Evolutionary conservation across 2,797 vertebrate genomes (phyloP), one percentile per base, ranked within the genome.

Genomic region (Cephalopachus bancanus): DNA sequence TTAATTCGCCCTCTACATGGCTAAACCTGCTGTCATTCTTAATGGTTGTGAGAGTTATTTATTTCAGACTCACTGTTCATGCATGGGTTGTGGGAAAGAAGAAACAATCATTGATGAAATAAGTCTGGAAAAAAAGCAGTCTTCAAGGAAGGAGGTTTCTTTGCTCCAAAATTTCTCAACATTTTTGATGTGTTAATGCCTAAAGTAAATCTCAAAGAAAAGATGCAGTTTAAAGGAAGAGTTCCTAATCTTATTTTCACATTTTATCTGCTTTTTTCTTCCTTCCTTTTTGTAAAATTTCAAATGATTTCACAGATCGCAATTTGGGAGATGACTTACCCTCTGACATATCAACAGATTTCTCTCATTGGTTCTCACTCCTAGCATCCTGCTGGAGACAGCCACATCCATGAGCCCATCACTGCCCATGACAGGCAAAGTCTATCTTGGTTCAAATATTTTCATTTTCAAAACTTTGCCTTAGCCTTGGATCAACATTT

Each of bases 1-100:
- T 83, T 92, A 80, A 78, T 86, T 91, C 15, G 14, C 64, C 75
- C 19, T 44, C 1, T 26, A 5, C 49, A 33, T 59, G 33, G 26
- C 12, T 76, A 89, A 79, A 83, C 7, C 11, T 33, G 10, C 11
- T 90, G 1, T 55, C 75, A 57, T 91, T 91, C 28, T 72, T 89
- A 92, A 65, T 89, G 94, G 33, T 67, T 6, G 24, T 79, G 78
- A 55, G 28, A 85, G 10, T 75, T 69, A 24, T 19, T 91, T 84
- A 83, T 91, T 95, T 86, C 55, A 81, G 88, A 94, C 2, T 53
- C 14, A 9, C 57, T 55, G 28, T 49, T 89, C 89, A 67, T 37
- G 19, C 3, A 24, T 72, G 15, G 51, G 24, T 33, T 28, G 2
- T 79, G 19, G 5, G 7, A 28, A 20, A 62, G 49, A 79, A 94